These are phyloP conservation scores for Danio albolineatus DNA, from an alignment of 2,797 vertebrate genomes.

Conservation along the genomic window DNA sequence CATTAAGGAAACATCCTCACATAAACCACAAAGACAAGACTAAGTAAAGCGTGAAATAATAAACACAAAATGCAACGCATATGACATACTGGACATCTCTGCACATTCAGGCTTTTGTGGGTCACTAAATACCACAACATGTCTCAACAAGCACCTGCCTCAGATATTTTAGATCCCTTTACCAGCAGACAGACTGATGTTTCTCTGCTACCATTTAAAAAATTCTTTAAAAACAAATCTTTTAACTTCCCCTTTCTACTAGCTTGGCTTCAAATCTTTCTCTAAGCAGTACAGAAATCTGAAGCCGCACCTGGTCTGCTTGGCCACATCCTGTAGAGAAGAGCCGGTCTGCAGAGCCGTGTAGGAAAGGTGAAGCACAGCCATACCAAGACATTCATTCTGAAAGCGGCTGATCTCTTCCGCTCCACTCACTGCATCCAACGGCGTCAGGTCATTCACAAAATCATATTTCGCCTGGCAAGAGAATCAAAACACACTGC, in stretches of 20 bases:
- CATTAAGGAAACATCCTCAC: too few species aligned
- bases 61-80: too few species aligned
- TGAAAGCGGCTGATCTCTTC: conserved; percentile 84
- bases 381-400: conserved; percentile 94
- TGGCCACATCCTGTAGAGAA: conserved; percentile 84
- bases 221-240: neutral
- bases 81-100: too few species aligned
- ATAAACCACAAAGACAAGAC: too few species aligned
- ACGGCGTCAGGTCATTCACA: conserved; percentile 82
- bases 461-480: conserved; percentile 89
- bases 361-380: conserved; percentile 90
- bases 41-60: too few species aligned
- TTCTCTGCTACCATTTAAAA: neutral
- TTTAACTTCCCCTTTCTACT: neutral
- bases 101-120: too few species aligned
- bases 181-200: neutral
- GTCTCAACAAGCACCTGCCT: too few species aligned
- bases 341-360: conserved; percentile 74
- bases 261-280: neutral
- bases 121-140: too few species aligned
- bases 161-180: too few species aligned
- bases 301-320: conserved; percentile 80
- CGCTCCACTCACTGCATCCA: conserved; percentile 78
- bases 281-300: conserved; percentile 18
- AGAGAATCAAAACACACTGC: neutral